Evolutionary conservation across 2,888 invertebrate genomes (phyloP), one percentile per base, ranked within the genome.

Genomic region (Chorisops tibialis): DNA sequence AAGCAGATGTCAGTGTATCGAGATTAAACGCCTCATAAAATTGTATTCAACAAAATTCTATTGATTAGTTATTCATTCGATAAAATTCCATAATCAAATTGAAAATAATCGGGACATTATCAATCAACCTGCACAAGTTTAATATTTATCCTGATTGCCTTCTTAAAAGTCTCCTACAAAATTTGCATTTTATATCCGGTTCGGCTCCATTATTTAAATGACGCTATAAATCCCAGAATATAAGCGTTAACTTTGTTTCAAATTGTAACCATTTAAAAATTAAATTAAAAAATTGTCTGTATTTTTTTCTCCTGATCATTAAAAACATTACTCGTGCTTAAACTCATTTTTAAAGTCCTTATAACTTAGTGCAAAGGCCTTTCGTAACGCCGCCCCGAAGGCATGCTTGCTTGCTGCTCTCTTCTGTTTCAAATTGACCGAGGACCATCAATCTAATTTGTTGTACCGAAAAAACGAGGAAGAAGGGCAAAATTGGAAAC

Each of bases 361-460:
- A 30, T 52, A 38, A 52, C 38, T 38, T 18, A 30, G 30, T 30
- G 30, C 9, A 30, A 30, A 30, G 30, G 30, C 21, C 37, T 19
- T 18, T 4, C 18, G 52, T 38, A 21, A 38, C 22, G 16, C n/a
- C n/a, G n/a, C 41, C 22, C 9, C 11, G 30, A 5, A 30, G 37
- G 16, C 24, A 6, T 24, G 30, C 30, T 24, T 38, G 5, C 14
- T 41, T 16, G 45, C 37, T 43, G 4, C 43, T 56, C 43, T 56
- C 43, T 35, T 50, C 45, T 45, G 30, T 11, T 56, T 43, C 38
- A 56, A 56, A 45, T 56, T 56, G 56, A 43, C 56, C 18, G 24
- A 43, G 43, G 56, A 45, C 56, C 56, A 56, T 56, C 56, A 56
- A 56, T 56, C 56, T 56, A 43, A 43, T 56, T 56, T 43, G 43